These are phyloP conservation scores for Paracanthobrama guichenoti DNA, from an alignment of 2,113 vertebrate genomes.

Conservation along the genomic window DNA sequence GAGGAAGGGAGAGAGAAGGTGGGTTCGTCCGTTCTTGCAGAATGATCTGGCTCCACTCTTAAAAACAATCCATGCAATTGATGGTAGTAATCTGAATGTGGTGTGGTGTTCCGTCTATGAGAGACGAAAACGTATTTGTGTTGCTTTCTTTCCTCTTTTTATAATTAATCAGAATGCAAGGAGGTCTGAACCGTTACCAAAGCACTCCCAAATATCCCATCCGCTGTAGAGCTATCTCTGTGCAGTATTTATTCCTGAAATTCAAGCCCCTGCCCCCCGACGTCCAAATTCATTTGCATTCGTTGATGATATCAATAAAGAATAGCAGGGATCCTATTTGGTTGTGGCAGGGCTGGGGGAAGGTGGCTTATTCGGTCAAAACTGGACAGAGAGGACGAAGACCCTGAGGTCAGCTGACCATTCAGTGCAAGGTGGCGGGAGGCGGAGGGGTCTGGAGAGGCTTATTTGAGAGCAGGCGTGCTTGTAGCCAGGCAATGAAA, in stretches of 20 bases:
- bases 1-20: constrained; percentile 57
- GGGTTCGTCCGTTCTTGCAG: constrained; percentile 67
- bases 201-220: constrained; percentile 69
- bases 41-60: constrained; percentile 81
- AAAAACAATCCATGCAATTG: constrained; percentile 76
- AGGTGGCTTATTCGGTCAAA: constrained; percentile 70
- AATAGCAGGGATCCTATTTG: constrained; percentile 71
- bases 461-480: constrained; percentile 73
- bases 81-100: constrained; percentile 73
- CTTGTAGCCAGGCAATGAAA: constrained; percentile 71
- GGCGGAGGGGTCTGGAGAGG: constrained; percentile 65
- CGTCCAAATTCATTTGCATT: constrained; percentile 76
- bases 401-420: constrained; percentile 72
- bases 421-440: constrained; percentile 70
- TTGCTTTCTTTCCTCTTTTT: constrained; percentile 56
- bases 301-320: constrained; percentile 78
- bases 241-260: constrained; percentile 68
- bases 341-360: constrained; percentile 61
- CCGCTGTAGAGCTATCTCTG: constrained; percentile 67
- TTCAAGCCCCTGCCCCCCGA: constrained; percentile 53
- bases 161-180: constrained; percentile 60
- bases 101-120: constrained; percentile 62
- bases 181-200: constrained; percentile 56
- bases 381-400: constrained; percentile 77
- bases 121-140: constrained; percentile 64